These are phyloP conservation scores for Philopedon plagiatum DNA, from an alignment of 2,888 invertebrate genomes.

Conservation along the genomic window DNA sequence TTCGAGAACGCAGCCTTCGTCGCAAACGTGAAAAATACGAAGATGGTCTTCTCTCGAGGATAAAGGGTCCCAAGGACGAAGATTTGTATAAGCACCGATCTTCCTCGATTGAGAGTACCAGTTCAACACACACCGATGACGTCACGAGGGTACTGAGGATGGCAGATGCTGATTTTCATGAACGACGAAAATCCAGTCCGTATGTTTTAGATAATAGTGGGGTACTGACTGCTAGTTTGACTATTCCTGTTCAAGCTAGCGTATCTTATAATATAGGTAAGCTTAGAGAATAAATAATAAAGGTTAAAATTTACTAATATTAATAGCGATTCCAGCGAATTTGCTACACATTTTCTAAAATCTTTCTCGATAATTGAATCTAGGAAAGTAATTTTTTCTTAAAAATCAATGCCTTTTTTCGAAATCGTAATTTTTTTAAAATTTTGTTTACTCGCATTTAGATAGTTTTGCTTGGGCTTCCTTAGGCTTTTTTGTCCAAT, in stretches of 20 bases:
- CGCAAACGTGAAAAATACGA: conserved; percentile 70
- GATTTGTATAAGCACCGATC: conserved; percentile 66
- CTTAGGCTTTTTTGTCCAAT: no score
- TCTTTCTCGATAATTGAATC: no score
- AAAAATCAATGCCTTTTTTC: no score
- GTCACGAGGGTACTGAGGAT: conserved; percentile 64
- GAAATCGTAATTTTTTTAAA: no score
- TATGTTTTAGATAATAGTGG: conserved; percentile 73
- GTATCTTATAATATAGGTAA: conserved; percentile 53
- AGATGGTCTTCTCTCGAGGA: conserved; percentile 72
- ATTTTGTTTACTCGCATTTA: no score
- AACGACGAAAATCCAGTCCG: conserved; percentile 75
- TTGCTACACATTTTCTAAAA: no score
- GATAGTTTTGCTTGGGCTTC: no score
- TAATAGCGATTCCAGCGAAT: no score
- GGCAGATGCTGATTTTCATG: conserved; percentile 58
- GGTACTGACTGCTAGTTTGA: conserved; percentile 85
- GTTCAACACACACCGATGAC: conserved; percentile 73
- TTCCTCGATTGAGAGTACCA: conserved; percentile 66
- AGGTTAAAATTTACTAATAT: no score
- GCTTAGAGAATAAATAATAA: conserved; percentile 15
- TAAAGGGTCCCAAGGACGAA: conserved; percentile 66
- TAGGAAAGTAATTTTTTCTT: no score
- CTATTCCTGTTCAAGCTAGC: conserved; percentile 75
- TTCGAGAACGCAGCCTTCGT: conserved; percentile 67